Evolutionary conservation across 2,113 vertebrate species (phyloP).

Genomic region (Nycticryphes semicollaris): DNA sequence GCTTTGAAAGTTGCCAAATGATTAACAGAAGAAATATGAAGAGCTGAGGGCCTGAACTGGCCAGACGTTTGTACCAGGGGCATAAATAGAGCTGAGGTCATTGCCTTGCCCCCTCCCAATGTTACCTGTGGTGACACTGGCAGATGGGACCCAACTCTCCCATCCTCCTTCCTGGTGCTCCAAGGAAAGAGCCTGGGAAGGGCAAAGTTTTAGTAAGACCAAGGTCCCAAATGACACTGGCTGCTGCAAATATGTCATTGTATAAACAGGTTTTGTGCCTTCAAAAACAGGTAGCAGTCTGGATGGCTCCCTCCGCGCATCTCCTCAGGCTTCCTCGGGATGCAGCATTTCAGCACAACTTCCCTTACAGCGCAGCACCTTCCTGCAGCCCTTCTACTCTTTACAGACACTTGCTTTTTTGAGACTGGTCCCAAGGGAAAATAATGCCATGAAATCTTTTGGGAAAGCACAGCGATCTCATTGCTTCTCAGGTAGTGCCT

Average conservation of each 20-base stretch:
- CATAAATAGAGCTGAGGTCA: conserved; percentile 46
- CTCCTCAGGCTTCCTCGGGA: neutral
- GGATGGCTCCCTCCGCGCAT: neutral
- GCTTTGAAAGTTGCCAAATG: conserved; percentile 33
- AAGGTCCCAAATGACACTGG: neutral
- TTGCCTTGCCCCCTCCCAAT: neutral
- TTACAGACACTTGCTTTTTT: neutral
- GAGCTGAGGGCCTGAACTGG: conserved; percentile 17
- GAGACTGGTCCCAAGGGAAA: neutral
- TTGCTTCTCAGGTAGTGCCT: neutral
- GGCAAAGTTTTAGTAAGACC: neutral
- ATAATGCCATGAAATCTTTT: neutral
- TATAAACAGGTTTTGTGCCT: conserved; percentile 12
- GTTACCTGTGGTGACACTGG: neutral
- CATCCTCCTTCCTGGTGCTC: neutral
- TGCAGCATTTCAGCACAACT: neutral
- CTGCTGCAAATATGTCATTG: conserved; percentile 3
- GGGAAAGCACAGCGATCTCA: rapidly evolving
- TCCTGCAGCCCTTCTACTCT: neutral
- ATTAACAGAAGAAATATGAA: conserved; percentile 57
- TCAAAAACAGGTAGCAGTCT: conserved; percentile 19
- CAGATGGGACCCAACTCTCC: neutral
- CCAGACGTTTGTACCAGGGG: conserved; percentile 36
- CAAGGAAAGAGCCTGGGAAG: neutral
- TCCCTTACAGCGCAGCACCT: neutral